Evolutionary conservation across 2,797 vertebrate genomes (phyloP), one percentile per base, ranked within the genome.

Genomic region (Pangasius macronema): DNA sequence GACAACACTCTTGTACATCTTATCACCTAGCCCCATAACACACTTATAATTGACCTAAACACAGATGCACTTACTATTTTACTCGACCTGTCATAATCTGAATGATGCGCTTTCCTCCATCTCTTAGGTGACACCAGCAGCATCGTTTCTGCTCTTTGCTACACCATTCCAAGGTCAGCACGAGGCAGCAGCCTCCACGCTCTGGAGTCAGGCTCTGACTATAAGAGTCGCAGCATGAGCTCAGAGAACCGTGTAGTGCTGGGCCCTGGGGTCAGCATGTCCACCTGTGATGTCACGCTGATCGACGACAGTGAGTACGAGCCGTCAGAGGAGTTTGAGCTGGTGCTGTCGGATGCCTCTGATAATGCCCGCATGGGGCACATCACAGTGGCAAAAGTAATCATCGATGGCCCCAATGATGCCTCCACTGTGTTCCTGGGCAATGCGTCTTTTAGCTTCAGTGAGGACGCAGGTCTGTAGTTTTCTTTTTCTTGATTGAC

Each of bases 271-370:
- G 93, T 99, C 91, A 96, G 95, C 87, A 90, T 94, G 95, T 94
- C 93, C 27, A 97, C 97, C 5, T 99, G 99, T 3, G 97, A 99
- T 0, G 90, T 99, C 5, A 94, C 91, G 89, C 94, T 99, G 84
- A 94, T 99, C 0, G 98, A 99, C 10, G 98, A 99, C 95, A 99
- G 98, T 0, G 98, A 99, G 85, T 99, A 98, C 0, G 99, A 99
- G 91, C 96, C 97, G n/a, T 97, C 98, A 0, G 99, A 99, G 91
- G 98, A 99, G 91, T 99, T 99, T 6, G 96, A 98, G 94, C 94
- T 99, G 72, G 95, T 94, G 8, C 92, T 99, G 91, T 95, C 97
- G 0, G 96, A 97, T 0, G 90, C 96, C 68, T 99, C 99, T 0
- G 94, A 95, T 10, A 98, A 98, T 0, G 96, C 97, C 0, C 97